These are phyloP conservation scores for Atta cephalotes DNA, from an alignment of 1,140 invertebrate species.

Conservation along the genomic window DNA sequence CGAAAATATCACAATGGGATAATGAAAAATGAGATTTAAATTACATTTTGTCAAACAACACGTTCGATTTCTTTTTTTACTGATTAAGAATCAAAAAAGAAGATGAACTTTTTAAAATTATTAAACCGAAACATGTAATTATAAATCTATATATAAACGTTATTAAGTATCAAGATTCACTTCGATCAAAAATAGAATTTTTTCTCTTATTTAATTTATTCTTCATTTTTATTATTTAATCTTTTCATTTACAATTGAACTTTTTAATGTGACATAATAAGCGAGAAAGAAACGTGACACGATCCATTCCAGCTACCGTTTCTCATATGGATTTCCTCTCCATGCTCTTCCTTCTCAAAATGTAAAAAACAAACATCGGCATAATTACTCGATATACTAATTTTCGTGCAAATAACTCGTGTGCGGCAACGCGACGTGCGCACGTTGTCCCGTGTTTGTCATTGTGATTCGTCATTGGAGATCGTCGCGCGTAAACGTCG, in stretches of 20 bases:
- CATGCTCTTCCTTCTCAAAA: constrained; percentile 1
- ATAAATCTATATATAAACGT: too few relatives aligned
- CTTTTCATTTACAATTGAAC: too few relatives aligned
- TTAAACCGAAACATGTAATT: too few relatives aligned
- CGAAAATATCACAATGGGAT: not conserved
- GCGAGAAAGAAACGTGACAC: not conserved
- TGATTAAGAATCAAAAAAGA: not conserved
- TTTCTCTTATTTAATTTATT: too few relatives aligned
- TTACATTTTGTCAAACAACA: not conserved
- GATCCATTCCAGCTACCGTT: constrained; percentile 27
- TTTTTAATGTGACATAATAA: constrained; percentile 1
- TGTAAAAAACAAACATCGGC: constrained; percentile 47
- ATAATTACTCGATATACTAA: constrained; percentile 66
- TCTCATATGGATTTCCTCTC: not conserved
- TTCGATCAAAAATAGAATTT: too few relatives aligned
- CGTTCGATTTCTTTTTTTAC: not conserved
- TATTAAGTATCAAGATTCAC: too few relatives aligned
- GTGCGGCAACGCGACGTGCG: constrained; percentile 48
- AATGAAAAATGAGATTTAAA: not conserved
- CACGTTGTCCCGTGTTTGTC: constrained; percentile 65
- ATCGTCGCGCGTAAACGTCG: constrained; percentile 48
- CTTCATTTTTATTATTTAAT: too few relatives aligned
- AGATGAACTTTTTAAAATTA: not conserved
- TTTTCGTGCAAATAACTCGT: constrained; percentile 68
- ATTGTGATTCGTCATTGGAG: constrained; percentile 64